Evolutionary conservation across 2,113 vertebrate genomes (phyloP).

Genomic region (Phalacrocorax pelagicus): DNA sequence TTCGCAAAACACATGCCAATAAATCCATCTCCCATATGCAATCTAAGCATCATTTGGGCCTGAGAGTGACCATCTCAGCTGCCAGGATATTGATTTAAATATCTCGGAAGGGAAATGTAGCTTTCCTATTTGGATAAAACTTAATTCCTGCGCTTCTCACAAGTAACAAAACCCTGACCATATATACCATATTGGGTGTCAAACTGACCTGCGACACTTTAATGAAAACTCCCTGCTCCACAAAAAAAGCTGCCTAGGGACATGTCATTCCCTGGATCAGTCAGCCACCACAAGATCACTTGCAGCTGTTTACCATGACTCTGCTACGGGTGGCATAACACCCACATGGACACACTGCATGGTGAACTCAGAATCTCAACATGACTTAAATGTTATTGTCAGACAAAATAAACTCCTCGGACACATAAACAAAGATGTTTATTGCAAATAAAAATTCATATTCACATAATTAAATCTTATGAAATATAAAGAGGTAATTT

Average conservation of each 20-base stretch:
- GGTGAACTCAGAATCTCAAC: neutral
- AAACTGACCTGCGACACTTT: neutral
- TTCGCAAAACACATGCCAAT: neutral
- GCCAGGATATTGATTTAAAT: neutral
- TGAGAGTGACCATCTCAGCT: neutral
- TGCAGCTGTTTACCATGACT: neutral
- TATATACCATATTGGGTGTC: neutral
- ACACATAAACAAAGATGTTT: slow-evolving; percentile 44
- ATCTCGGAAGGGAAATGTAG: accelerated
- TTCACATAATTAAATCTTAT: slow-evolving; percentile 26
- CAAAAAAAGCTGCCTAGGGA: neutral
- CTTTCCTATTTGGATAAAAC: neutral
- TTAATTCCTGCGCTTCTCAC: neutral
- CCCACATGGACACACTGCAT: neutral
- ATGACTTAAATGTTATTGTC: neutral
- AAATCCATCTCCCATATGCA: neutral
- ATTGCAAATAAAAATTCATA: slow-evolving; percentile 51
- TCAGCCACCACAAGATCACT: neutral
- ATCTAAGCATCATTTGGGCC: neutral
- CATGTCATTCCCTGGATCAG: neutral
- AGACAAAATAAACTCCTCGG: neutral
- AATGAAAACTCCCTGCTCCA: neutral
- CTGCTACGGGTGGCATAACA: neutral
- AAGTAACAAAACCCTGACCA: neutral
- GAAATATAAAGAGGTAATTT: slow-evolving; percentile 36